Evolutionary conservation across 1,140 invertebrate species (phyloP), one percentile per base, ranked within the genome.

Genomic region (Drusus annulatus): DNA sequence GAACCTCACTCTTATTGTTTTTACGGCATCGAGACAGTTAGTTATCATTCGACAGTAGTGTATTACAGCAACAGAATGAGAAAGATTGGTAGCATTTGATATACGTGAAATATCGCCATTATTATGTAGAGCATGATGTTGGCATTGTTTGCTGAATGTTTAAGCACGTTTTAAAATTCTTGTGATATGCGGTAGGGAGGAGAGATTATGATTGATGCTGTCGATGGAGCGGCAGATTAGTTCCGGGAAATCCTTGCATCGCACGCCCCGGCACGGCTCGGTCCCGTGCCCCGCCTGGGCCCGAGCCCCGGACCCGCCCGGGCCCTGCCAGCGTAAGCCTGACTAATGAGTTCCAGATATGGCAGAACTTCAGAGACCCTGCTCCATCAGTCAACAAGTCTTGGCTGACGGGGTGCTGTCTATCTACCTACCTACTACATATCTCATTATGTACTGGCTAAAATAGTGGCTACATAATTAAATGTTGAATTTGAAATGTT

Each of bases 291-390:
- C 25, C 50, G 10, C 78, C 31, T 7, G 31, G 1, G 28, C 19
- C 31, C 45, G 3, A 17, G 19, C 23, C 19, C 31, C 45, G 3
- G 17, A 8, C 23, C 23, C 25, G 28, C 36, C 10, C 36, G 36
- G 36, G 10, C 36, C 36, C 36, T 6, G 23, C 45, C 17, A 50
- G 50, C n/a, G n/a, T 80, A 81, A 83, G 79, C 71, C 21, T 80
- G 73, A 83, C 79, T 83, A 83, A 83, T 83, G 82, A 83, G 54
- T 31, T 25, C 54, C 58, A 25, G 68, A 77, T 78, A 77, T 65
- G 36, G 58, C 77, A n/a, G 63, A 76, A 77, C 60, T 56, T 75
- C 28, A n/a, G n/a, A n/a, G n/a, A n/a, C n/a, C 58, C 36, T 13
- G 52, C 54, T 50, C 23, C 52, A 58, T 75, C 71, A 69, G 65